A percentile compares a stretch with the other conserved stretches of the same genome.
These are phyloP conservation scores for Galago senegalensis DNA, from an alignment of 2,797 vertebrate genomes.

Conservation along the genomic window DNA sequence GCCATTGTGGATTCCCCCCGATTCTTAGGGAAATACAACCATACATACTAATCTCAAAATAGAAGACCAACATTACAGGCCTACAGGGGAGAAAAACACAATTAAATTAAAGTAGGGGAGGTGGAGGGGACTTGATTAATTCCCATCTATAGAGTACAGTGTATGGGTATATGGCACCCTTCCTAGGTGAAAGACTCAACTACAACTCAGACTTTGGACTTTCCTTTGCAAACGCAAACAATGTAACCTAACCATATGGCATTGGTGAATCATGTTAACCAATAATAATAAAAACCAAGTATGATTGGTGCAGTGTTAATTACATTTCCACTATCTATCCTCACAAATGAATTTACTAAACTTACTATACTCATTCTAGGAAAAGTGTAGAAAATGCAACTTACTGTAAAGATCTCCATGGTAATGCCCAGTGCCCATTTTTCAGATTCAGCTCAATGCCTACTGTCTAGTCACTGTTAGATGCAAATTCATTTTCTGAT, in stretches of 20 bases:
- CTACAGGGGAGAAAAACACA: too few relatives aligned
- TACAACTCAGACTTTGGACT: too few relatives aligned
- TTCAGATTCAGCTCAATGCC: neutral
- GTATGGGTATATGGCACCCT: too few relatives aligned
- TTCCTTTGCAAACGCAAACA: too few relatives aligned
- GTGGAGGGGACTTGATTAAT: too few relatives aligned
- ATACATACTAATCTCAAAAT: too few relatives aligned
- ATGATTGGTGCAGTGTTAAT: neutral
- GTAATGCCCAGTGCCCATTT: neutral
- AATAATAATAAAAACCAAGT: neutral
- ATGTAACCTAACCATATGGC: too few relatives aligned
- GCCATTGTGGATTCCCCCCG: neutral
- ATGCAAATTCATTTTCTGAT: constrained; percentile 43
- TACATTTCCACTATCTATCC: neutral
- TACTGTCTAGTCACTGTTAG: neutral
- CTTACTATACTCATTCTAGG: neutral
- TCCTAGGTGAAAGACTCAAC: too few relatives aligned
- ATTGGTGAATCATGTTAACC: too few relatives aligned
- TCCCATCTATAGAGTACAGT: too few relatives aligned
- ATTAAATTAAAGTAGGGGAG: too few relatives aligned
- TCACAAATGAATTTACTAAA: neutral
- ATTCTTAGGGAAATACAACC: neutral
- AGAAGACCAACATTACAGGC: too few relatives aligned
- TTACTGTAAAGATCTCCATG: neutral
- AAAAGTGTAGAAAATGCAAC: neutral